Evolutionary conservation across 2,888 invertebrate species (phyloP).

Genomic region (Augiades crinisus): DNA sequence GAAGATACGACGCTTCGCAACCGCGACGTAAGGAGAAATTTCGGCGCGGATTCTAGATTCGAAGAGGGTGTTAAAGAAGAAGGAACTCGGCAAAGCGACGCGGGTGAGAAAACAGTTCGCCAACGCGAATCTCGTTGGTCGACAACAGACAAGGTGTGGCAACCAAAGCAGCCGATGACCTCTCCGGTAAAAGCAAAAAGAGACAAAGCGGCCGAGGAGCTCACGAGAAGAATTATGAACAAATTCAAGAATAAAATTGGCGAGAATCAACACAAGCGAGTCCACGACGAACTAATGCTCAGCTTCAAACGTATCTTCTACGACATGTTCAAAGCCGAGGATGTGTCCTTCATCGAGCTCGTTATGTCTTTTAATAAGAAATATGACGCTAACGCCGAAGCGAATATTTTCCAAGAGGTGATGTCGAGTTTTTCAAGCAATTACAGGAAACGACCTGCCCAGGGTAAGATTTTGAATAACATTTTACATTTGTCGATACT

Average conservation of each 20-base stretch:
- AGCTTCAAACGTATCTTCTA: slow-evolving; percentile 43
- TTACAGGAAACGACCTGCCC: slow-evolving; percentile 46
- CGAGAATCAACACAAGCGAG: slow-evolving; percentile 42
- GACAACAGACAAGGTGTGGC: slow-evolving; percentile 7
- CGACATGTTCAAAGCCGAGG: slow-evolving; percentile 57
- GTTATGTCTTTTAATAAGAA: slow-evolving; percentile 58
- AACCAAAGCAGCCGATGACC: slow-evolving; percentile 11
- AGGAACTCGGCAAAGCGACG: neutral
- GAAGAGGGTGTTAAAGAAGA: slow-evolving; percentile 4
- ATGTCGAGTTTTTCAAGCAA: slow-evolving; percentile 50
- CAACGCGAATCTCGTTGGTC: slow-evolving; percentile 9
- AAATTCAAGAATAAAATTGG: slow-evolving; percentile 44
- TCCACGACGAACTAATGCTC: slow-evolving; percentile 47
- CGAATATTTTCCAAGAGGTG: slow-evolving; percentile 53
- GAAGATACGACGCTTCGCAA: slow-evolving; percentile 6
- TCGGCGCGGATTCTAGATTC: neutral
- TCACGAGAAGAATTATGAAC: slow-evolving; percentile 48
- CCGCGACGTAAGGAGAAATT: slow-evolving; percentile 13
- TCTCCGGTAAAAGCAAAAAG: slow-evolving; percentile 44
- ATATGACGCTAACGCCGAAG: slow-evolving; percentile 47
- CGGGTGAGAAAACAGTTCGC: slow-evolving; percentile 2
- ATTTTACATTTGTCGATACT: slow-evolving; percentile 12
- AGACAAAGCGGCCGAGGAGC: slow-evolving; percentile 56
- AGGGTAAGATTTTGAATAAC: slow-evolving; percentile 52
- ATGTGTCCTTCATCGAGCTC: slow-evolving; percentile 62